Evolutionary conservation across 2,113 vertebrate genomes (phyloP).

Genomic region (Stigmatopora nigra): DNA sequence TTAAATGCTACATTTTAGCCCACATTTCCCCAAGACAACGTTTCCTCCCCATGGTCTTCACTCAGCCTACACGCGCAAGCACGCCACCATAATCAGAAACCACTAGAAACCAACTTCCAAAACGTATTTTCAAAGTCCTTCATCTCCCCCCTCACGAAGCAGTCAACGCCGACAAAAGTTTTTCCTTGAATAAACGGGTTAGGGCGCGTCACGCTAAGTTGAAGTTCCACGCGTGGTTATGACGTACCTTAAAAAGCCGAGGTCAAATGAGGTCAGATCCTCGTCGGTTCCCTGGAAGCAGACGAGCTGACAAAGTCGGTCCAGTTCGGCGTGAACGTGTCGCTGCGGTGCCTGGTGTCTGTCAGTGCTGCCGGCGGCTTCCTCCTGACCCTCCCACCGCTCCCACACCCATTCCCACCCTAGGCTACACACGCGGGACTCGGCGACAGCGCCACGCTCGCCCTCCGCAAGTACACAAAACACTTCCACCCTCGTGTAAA

Average conservation of each 20-base stretch:
- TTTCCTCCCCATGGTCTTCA: slow-evolving; percentile 16
- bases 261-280: not conserved
- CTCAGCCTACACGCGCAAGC: slow-evolving; percentile 22
- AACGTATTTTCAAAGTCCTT: too few species aligned
- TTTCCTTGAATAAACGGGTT: too few species aligned
- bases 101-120: not conserved
- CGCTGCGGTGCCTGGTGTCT: slow-evolving; percentile 14
- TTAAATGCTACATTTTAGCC: not conserved
- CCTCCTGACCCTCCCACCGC: slow-evolving; percentile 37
- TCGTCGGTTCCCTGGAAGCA: not conserved
- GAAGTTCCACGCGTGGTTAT: not conserved
- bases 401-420: slow-evolving; percentile 28
- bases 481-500: not conserved
- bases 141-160: not conserved
- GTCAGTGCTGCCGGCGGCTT: slow-evolving; percentile 23
- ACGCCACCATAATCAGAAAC: slow-evolving; percentile 14
- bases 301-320: not conserved
- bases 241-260: slow-evolving; percentile 34
- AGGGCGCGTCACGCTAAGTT: not conserved
- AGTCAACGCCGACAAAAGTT: slow-evolving; percentile 1
- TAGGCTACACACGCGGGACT: slow-evolving; percentile 4
- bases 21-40: not conserved
- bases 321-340: not conserved
- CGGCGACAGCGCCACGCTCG: not conserved
- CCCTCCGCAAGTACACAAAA: not conserved